Evolutionary conservation across 1,140 invertebrate species (phyloP), one percentile per base, ranked within the genome.

Genomic region (Colletes latitarsis): DNA sequence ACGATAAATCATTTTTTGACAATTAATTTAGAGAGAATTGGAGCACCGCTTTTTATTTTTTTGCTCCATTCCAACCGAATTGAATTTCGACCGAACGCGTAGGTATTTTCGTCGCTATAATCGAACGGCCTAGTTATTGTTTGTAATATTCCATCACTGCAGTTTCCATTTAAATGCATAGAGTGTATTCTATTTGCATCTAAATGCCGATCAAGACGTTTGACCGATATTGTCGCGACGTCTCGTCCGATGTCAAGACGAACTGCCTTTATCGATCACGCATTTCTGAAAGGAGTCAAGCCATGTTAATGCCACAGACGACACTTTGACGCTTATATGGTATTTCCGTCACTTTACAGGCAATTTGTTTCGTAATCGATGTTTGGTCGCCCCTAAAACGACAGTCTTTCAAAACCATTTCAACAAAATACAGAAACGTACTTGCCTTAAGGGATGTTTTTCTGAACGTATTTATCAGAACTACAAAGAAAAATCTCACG

Each of bases 161-260:
- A 17, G 52, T 75, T 66, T 43, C n/a, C 49, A 75, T 75, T 75
- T 66, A 75, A 75, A 75, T 75, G 62, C 72, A 75, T 55, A n/a
- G 49, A 5, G 17, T 10, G 62, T 1, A 43, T 55, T 66, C 49
- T 55, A 75, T 75, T 66, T 75, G 62, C 72, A 75, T 75, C 14
- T 55, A 55, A 75, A 66, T 75, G n/a, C 49, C 62, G 30, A 75
- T 73, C 71, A 17, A 30, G 43, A 49, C 71, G 58, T 63, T 43
- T 63, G 43, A n/a, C n/a, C 15, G 43, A 43, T 57, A 73, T 52
- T 58, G 21, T 52, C 43, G 53, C 17, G 55, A 43, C 53, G n/a
- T 62, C n/a, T 14, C 49, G 52, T 8, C 14, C 17, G 10, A 19
- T 41, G 4, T 43, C 19, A 6, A 66, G 62, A 66, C 52, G 30